Base-by-base conservation (phyloP, 2,113 vertebrate genomes). In the Ageneiosus marmoratus region DNA sequence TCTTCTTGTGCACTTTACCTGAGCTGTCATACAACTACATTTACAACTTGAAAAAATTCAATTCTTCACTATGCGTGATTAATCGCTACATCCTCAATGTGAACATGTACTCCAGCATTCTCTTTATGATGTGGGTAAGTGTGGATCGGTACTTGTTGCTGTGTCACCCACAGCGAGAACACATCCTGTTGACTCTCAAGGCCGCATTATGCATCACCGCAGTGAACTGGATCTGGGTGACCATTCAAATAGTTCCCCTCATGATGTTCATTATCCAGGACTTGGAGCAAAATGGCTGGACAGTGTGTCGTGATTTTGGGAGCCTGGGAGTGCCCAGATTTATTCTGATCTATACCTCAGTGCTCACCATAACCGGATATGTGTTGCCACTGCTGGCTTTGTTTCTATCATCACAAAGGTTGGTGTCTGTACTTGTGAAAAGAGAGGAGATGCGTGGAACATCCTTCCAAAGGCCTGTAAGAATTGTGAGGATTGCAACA, bases 361-460 rank as follows among this genome's bases (percentile, higher is more conserved):
- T 91, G 1, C 93, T 99, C 13, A 98, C 96, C 0, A 0, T 95
- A 32, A 88, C 91, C 0, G 97, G 96, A 0, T 99, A 96, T 86
- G 24, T 98, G 16, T 48, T 96, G 1, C 97, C 97, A 0, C 89
- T 99, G 0, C 8, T 91, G 2, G 87, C 88, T 80, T 95, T 99
- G 91, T 95, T 95, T 62, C 81, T 89, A 72, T 96, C 95, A 87
- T 96, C 95, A 0, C 65, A 91, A 60, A 92, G 95, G 86, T 96
- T 95, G 6, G 89, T 88, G 0, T 16, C 76, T 32, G 89, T 96
- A 6, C 93, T 99, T 0, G 93, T 67, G 29, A 88, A 9, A 41
- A 94, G 95, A 82, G 94, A 81, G 0, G 85, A 79, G 80, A 89
- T 92, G 0, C 6, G 91, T 0, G 73, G 85, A 32, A n/a, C 86